Conservation (phyloP, 1,140 invertebrate species). For the Drosophila nigrodunni region DNA sequence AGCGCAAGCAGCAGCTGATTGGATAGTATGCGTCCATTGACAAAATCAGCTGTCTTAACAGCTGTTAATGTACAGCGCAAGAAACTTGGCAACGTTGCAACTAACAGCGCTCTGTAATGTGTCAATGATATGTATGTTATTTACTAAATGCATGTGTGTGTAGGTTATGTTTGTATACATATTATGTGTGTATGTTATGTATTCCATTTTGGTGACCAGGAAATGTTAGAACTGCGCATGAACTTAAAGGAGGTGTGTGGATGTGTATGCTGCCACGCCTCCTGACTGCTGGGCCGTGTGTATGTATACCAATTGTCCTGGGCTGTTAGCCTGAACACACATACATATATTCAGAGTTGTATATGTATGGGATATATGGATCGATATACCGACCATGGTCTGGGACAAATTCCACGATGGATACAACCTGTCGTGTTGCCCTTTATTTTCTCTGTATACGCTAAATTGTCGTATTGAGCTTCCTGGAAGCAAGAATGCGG, state of each 20-base stretch:
- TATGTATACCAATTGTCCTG: conserved; percentile 60
- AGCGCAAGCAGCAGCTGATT: conserved; percentile 47
- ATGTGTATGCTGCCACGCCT: conserved; percentile 16
- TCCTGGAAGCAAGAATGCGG: conserved; percentile 58
- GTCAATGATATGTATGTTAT: neutral
- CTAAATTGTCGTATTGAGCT: conserved; percentile 24
- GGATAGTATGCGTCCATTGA: neutral
- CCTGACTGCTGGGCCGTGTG: conserved; percentile 11
- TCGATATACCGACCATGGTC: conserved; percentile 67
- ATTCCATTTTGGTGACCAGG: conserved; percentile 32
- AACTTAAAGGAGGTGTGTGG: neutral
- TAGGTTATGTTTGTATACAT: neutral
- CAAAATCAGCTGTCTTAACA: conserved; percentile 60
- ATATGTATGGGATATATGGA: conserved; percentile 39
- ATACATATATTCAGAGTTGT: neutral
- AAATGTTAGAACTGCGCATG: conserved; percentile 53
- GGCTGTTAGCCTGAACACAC: conserved; percentile 25
- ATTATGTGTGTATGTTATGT: neutral
- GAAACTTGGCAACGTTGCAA: conserved; percentile 34
- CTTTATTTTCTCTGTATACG: conserved; percentile 57
- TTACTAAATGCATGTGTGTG: neutral
- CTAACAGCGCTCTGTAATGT: conserved; percentile 9
- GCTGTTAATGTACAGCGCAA: conserved; percentile 50
- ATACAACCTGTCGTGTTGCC: conserved; percentile 61
- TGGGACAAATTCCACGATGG: conserved; percentile 76